Conservation (phyloP, 2,888 invertebrate species). For the Petrolisthes manimaculis region DNA sequence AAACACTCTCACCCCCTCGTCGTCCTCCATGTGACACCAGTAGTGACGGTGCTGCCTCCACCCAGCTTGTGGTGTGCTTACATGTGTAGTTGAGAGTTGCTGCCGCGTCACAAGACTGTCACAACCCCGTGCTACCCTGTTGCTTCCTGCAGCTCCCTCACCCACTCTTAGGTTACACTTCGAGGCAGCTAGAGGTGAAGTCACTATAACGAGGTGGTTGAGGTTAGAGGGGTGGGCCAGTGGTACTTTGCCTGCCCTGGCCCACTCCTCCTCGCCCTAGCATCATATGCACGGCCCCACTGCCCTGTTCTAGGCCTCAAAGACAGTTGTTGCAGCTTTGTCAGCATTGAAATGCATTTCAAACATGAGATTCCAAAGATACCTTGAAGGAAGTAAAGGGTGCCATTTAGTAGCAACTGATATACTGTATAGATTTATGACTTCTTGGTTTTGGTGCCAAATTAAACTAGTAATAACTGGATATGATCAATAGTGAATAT, state of each 20-base stretch:
- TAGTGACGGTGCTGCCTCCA: background rate
- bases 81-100: constrained; percentile 30
- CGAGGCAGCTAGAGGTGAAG: constrained; percentile 29
- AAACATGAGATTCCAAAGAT: constrained; percentile 51
- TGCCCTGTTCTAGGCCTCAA: constrained; percentile 29
- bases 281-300: constrained; percentile 19
- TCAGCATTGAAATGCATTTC: constrained; percentile 53
- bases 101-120: constrained; percentile 40
- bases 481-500: constrained; percentile 47
- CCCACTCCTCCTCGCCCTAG: constrained; percentile 16
- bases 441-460: constrained; percentile 57
- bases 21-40: background rate
- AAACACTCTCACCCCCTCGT: background rate
- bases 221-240: constrained; percentile 18
- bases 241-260: background rate
- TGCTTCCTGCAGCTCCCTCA: constrained; percentile 33
- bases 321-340: constrained; percentile 50
- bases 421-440: constrained; percentile 29
- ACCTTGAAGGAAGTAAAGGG: constrained; percentile 40
- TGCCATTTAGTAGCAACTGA: constrained; percentile 48
- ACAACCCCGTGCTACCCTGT: constrained; percentile 27
- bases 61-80: constrained; percentile 36
- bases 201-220: constrained; percentile 26
- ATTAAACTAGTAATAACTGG: constrained; percentile 54
- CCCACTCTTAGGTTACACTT: constrained; percentile 14